Base-by-base conservation (phyloP, 2,888 invertebrate species). In the Apamea epomidion region DNA sequence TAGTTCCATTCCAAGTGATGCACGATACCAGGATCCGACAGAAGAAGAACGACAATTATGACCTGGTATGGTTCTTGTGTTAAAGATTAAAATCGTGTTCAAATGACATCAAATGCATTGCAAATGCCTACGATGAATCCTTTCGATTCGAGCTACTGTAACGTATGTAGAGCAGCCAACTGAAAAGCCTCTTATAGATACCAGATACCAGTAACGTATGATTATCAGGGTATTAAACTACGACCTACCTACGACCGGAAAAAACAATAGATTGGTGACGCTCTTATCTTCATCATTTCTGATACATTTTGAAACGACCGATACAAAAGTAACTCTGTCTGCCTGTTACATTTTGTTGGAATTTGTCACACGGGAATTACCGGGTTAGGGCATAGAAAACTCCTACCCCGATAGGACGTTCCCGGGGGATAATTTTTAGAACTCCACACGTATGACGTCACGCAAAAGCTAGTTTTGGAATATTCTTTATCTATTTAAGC, bases 1-100 rank as follows among this genome's bases (percentile, higher is more conserved):
- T 48, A 83, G 83, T 76, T 16, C 72, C 32, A 73, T 12, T 54
- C 14, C 2, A 67, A 37, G 12, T 42, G 0, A 32, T 4, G 4
- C 37, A 16, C 18, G 18, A n/a, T 7, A 62, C 0, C 6, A 51
- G 21, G 16, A 37, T 29, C n/a, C 76, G 0, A 14, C 6, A 65
- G 12, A 75, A 62, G 37, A 32, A 32, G 14, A 48, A 48, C 2
- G 14, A 37, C 37, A 7, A n/a, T 16, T 10, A 25, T 25, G 25
- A 18, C 18, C 25, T 25, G 3, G 2, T 64, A 25, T 10, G 21
- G 64, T 32, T 16, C 2, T 45, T 65, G 6, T 65, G 10, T 45
- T 45, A 8, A 64, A 73, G 29, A 65, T 1, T 73, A 10, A 7
- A n/a, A 14, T 8, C 10, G 18, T 32, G 18, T 16, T 68, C 45